Conservation (phyloP, 2,113 vertebrate genomes). For the Mixornis gularis region DNA sequence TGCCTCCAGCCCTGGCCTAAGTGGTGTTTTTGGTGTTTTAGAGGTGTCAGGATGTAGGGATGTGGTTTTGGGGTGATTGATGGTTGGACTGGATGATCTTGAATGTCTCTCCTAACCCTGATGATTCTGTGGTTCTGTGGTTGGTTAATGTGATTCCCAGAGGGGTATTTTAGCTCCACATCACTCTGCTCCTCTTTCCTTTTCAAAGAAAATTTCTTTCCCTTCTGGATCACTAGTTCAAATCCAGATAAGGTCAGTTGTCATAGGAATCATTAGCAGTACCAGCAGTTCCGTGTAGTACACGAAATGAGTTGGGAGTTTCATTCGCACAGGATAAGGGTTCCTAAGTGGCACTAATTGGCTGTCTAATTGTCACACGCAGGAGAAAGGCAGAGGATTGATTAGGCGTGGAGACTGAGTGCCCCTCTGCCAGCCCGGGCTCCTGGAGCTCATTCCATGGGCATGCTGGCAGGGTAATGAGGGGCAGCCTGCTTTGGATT, state of each 20-base stretch:
- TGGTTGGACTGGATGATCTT: not conserved
- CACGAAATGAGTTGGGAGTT: constrained; percentile 46
- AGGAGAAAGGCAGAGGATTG: constrained; percentile 42
- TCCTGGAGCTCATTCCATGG: not conserved
- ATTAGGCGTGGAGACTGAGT: constrained; percentile 46
- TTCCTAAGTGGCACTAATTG: constrained; percentile 58
- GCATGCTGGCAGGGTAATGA: constrained; percentile 44
- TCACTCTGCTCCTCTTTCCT: not conserved
- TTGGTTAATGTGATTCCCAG: not conserved
- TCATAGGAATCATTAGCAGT: constrained; percentile 37
- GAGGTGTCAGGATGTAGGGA: not conserved
- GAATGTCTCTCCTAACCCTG: not conserved
- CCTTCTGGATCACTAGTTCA: constrained; percentile 21
- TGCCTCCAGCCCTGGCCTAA: not conserved
- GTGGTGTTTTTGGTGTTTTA: not conserved
- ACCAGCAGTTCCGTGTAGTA: not conserved
- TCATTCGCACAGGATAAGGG: not conserved
- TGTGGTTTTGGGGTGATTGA: not conserved
- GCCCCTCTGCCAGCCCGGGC: constrained; percentile 25
- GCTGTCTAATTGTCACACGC: constrained; percentile 47
- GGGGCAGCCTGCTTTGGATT: constrained; percentile 8
- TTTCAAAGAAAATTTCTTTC: constrained; percentile 14
- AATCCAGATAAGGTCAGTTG: constrained; percentile 37
- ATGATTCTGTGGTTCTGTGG: not conserved
- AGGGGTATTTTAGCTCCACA: not conserved